Evolutionary conservation across 2,797 vertebrate species (phyloP).

Genomic region (Cynodonichthys magdalenae): DNA sequence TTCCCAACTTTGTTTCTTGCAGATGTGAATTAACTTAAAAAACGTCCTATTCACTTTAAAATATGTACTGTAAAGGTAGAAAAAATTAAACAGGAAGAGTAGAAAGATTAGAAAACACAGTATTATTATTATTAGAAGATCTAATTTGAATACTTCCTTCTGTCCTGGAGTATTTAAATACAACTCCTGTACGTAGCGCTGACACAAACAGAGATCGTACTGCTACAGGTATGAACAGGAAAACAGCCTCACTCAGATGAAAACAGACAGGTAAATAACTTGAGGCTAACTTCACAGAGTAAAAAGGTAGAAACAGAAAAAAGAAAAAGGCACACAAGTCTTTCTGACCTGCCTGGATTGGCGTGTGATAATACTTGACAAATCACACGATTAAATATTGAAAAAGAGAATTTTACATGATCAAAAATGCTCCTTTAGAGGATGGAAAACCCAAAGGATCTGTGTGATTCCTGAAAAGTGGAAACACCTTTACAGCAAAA

Average conservation of each 20-base stretch:
- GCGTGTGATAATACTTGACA: too few species aligned
- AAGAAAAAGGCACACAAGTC: too few species aligned
- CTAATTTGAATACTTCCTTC: conserved; percentile 1
- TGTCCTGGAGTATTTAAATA: background rate
- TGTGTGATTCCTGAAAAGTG: conserved; percentile 5
- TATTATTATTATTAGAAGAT: conserved; percentile 44
- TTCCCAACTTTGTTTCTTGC: too few species aligned
- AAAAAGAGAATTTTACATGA: background rate
- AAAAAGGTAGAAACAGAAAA: too few species aligned
- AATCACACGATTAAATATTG: too few species aligned
- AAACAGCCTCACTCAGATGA: background rate
- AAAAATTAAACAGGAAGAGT: conserved; percentile 1
- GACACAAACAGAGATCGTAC: background rate
- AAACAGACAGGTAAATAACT: background rate
- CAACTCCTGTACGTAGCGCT: background rate
- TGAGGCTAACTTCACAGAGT: too few species aligned
- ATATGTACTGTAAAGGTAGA: too few species aligned
- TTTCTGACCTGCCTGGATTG: too few species aligned
- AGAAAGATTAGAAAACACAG: conserved; percentile 16
- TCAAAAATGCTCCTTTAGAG: background rate
- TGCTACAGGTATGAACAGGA: too few species aligned
- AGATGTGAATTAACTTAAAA: too few species aligned
- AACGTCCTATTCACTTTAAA: too few species aligned
- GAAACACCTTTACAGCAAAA: conserved; percentile 20
- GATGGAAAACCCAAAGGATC: background rate